Evolutionary conservation across 92 coral and sea anemone genomes (phyloP).

Genomic region (Siderastrea radians): DNA sequence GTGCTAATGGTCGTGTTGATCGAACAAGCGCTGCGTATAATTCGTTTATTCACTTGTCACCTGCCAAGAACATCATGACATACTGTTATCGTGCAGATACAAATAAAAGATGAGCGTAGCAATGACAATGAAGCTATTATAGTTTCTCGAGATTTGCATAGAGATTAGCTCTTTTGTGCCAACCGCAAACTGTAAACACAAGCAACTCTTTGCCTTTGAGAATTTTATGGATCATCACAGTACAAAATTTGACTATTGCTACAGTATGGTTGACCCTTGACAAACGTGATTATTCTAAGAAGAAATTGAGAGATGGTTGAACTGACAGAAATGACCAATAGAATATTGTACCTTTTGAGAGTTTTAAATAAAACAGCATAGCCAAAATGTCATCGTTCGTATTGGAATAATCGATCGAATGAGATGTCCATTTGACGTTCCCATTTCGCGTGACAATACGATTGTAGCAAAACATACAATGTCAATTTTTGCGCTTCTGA

Average conservation of each 20-base stretch:
- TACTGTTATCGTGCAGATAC: not conserved
- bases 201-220: not conserved
- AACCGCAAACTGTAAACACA: not conserved
- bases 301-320: not conserved
- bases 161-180: conserved; percentile 16
- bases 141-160: not conserved
- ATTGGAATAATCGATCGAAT: not conserved
- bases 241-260: not conserved
- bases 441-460: conserved; percentile 18
- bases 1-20: no score
- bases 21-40: no score
- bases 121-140: not conserved
- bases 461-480: not conserved
- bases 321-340: not conserved
- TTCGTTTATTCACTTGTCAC: no score
- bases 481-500: not conserved
- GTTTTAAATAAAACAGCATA: not conserved
- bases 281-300: not conserved
- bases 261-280: not conserved
- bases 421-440: not conserved
- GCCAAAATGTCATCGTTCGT: not conserved
- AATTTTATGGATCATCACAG: not conserved
- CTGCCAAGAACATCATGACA: not conserved
- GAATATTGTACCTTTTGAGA: not conserved
- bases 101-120: not conserved